Evolutionary conservation across 2,888 invertebrate species (phyloP).

Genomic region (Ctenicera cuprea): DNA sequence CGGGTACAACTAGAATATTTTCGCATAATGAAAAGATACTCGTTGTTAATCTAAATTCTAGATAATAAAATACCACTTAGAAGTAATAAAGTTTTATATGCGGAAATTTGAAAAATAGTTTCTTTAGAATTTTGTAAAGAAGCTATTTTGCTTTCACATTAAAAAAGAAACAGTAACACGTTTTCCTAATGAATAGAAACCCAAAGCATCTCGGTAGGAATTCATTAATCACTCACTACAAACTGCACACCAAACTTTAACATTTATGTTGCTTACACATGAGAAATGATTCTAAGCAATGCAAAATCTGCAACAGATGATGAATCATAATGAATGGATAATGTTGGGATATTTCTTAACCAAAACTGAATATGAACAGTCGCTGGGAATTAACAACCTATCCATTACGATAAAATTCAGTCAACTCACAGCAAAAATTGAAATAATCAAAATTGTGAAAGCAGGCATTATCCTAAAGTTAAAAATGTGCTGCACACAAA

Average conservation of each 20-base stretch:
- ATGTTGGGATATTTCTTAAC: too few relatives aligned
- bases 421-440: too few relatives aligned
- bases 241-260: constrained; percentile 23
- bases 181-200: constrained; percentile 20
- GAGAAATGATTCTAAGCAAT: constrained; percentile 15
- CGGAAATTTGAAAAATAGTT: too few relatives aligned
- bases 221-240: constrained; percentile 24
- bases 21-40: constrained; percentile 27
- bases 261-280: constrained; percentile 8
- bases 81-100: too few relatives aligned
- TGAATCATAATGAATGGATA: too few relatives aligned
- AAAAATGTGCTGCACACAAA: too few relatives aligned
- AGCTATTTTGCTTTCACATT: neutral
- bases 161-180: constrained; percentile 16
- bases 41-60: neutral
- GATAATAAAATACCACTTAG: neutral
- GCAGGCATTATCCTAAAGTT: too few relatives aligned
- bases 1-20: constrained; percentile 19
- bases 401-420: too few relatives aligned
- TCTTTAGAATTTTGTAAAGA: too few relatives aligned
- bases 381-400: too few relatives aligned
- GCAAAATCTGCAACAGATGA: neutral
- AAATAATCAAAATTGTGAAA: too few relatives aligned
- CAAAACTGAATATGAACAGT: too few relatives aligned
- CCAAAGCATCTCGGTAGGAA: constrained; percentile 2